Evolutionary conservation across 2,888 invertebrate species (phyloP).

Genomic region (Onchidella celtica): DNA sequence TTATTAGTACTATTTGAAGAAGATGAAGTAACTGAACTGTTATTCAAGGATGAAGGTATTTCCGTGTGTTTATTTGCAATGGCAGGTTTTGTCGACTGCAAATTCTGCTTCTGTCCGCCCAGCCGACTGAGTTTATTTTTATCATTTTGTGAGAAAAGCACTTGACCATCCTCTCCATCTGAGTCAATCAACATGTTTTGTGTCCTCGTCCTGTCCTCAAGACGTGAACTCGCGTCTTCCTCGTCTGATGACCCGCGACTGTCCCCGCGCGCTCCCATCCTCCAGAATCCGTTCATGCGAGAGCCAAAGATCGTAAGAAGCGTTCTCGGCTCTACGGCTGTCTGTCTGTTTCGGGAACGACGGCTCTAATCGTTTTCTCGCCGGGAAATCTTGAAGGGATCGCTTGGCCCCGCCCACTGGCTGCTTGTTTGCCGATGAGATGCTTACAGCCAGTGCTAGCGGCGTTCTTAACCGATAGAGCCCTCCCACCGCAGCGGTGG

Average conservation of each 20-base stretch:
- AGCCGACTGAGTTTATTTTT: conserved; percentile 32
- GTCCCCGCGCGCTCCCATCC: conserved; percentile 42
- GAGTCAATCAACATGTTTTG: conserved; percentile 41
- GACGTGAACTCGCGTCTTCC: conserved; percentile 29
- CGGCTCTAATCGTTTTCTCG: conserved; percentile 42
- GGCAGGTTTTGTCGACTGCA: background rate
- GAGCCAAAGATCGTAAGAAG: conserved; percentile 1
- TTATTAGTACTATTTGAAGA: conserved; percentile 15
- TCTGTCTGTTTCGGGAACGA: background rate
- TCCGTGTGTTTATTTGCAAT: background rate
- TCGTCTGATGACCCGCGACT: conserved; percentile 44
- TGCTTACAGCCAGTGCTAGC: conserved; percentile 12
- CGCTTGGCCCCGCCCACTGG: conserved; percentile 30
- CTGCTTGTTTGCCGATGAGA: conserved; percentile 40
- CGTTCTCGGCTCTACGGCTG: conserved; percentile 5
- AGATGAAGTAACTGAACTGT: background rate
- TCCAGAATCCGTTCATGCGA: conserved; percentile 28
- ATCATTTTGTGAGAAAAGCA: conserved; percentile 17
- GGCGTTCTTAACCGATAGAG: conserved; percentile 41
- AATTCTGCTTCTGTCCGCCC: conserved; percentile 23
- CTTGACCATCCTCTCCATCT: conserved; percentile 22
- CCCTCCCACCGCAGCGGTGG: conserved; percentile 41
- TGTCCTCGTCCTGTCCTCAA: conserved; percentile 25
- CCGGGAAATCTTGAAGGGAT: conserved; percentile 4
- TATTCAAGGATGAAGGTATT: background rate